Evolutionary conservation across 1,140 invertebrate genomes (phyloP), one percentile per base, ranked within the genome.

Genomic region (Monochamus saltuarius): DNA sequence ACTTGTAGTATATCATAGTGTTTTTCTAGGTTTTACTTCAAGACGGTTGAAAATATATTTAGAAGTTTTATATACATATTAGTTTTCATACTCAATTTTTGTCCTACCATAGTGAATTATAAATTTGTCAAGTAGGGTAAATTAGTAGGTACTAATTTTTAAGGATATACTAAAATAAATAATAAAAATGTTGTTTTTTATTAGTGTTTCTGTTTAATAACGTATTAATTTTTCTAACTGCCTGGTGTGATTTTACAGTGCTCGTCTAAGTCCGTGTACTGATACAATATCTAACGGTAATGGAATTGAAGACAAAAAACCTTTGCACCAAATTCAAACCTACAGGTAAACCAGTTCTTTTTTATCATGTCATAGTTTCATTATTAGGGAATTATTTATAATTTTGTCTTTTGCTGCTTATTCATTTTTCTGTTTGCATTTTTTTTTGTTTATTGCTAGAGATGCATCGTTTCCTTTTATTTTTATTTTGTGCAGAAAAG

Each of bases 251-350:
- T 64, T 66, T 74, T 69, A 45, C 61, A 75, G 73, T 69, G 70
- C 64, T 47, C 69, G 70, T 63, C 61, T 74, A 53, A 74, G 69
- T 67, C 73, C 73, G 16, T 65, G 64, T 50, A 45, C 65, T 56
- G 69, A 74, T 59, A 64, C 64, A 37, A 45, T 64, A 11, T 56
- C 59, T 60, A 66, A 71, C 51, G 56, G 78, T 35, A 82, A 74
- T 56, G 70, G 70, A 62, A 61, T 52, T 72, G 86, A 87, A 49
- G 87, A 89, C 72, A 85, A 87, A 72, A 87, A 86, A 78, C 80
- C 81, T 53, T 80, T 89, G 66, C 84, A 83, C 73, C 88, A 89
- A 78, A 87, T 90, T 72, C 89, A 91, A 82, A 92, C 90, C 34
- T 92, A 92, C 81, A 90, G 87, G 89, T 91, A 82, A 77, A 46